A percentile compares a stretch with the other conserved stretches of the same genome.
Conservation (phyloP, 2,113 vertebrate genomes). For the western clawed frog (Xenopus tropicalis) region DNA sequence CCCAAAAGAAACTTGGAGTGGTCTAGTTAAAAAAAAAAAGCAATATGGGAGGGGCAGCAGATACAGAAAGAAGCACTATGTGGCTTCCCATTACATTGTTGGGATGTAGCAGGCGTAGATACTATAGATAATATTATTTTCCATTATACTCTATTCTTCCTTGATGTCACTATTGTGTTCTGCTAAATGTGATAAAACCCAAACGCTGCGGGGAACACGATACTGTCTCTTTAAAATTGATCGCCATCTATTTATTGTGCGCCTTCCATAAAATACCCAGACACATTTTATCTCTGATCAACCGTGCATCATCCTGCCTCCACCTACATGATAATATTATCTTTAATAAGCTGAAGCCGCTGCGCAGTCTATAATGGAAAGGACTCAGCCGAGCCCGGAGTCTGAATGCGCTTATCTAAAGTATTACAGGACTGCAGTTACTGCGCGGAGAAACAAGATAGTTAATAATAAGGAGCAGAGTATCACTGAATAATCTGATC, state of each 20-base stretch:
- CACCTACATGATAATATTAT: constrained; percentile 13
- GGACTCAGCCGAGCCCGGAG: constrained; percentile 5
- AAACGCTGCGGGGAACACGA: neutral
- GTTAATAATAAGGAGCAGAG: constrained; percentile 11
- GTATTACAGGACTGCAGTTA: constrained; percentile 9
- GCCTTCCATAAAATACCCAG: constrained; percentile 13
- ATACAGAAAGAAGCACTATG: too few relatives aligned
- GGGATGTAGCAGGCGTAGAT: too few relatives aligned
- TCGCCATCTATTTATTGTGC: constrained; percentile 9
- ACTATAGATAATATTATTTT: too few relatives aligned
- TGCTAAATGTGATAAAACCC: neutral
- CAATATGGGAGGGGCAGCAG: too few relatives aligned
- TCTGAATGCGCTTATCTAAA: constrained; percentile 17
- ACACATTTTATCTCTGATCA: constrained; percentile 8
- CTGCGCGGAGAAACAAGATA: constrained; percentile 25
- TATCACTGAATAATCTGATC: neutral
- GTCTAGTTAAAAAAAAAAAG: too few relatives aligned
- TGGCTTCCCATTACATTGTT: too few relatives aligned
- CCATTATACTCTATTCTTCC: too few relatives aligned
- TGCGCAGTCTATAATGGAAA: constrained; percentile 18
- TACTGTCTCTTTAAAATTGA: neutral
- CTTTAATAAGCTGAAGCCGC: constrained; percentile 12
- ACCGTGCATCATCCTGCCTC: constrained; percentile 2
- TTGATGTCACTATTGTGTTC: too few relatives aligned
- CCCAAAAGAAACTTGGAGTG: too few relatives aligned